These are phyloP conservation scores for Chaetodon trifascialis DNA, from an alignment of 2,113 vertebrate genomes.

Conservation along the genomic window DNA sequence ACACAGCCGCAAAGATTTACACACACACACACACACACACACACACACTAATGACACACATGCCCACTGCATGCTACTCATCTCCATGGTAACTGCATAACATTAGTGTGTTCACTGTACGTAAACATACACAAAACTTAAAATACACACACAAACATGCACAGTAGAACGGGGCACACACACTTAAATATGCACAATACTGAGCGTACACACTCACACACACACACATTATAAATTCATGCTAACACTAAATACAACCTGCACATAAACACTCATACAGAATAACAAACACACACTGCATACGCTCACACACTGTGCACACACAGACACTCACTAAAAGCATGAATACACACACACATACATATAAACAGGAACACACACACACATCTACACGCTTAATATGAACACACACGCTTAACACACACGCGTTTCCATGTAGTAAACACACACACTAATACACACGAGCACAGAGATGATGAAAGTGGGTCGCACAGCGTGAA, in stretches of 20 bases:
- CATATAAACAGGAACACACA: neutral
- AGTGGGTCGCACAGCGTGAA: no score
- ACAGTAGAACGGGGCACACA: neutral
- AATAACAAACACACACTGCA: no score
- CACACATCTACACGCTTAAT: neutral
- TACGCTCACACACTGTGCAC: neutral
- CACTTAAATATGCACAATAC: no score
- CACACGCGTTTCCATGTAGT: neutral
- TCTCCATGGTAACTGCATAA: conserved; percentile 36
- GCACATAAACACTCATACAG: no score
- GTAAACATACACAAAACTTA: neutral
- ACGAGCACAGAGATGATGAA: neutral
- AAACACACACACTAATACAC: no score
- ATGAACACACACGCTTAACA: no score
- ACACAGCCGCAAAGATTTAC: neutral
- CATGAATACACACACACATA: no score
- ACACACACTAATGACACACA: conserved; percentile 8
- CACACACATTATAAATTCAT: no score
- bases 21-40: conserved; percentile 24
- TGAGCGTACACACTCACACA: neutral
- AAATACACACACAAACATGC: neutral
- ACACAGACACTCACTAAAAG: neutral
- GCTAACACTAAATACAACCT: no score
- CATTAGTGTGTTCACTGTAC: neutral
- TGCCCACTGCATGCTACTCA: conserved; percentile 64